Evolutionary conservation across 2,113 vertebrate genomes (phyloP).

Genomic region (Calyptommatus sinebrachiatus): DNA sequence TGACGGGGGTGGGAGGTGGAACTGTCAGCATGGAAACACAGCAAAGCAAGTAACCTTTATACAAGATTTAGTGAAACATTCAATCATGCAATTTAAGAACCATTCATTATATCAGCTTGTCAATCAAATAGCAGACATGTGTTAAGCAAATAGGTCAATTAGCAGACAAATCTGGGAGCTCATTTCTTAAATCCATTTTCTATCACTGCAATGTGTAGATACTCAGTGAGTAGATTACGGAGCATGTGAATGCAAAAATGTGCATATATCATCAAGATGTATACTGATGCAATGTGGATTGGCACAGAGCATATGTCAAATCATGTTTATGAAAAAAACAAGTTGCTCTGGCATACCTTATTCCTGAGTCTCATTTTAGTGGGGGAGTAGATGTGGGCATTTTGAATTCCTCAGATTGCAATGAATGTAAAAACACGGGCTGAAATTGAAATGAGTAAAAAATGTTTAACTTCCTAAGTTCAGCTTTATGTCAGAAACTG

Average conservation of each 20-base stretch:
- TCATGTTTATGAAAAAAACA: too few species aligned
- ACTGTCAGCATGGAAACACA: slow-evolving; percentile 7
- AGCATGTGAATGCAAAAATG: neutral
- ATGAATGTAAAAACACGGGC: neutral
- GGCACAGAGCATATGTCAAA: neutral
- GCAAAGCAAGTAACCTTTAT: slow-evolving; percentile 7
- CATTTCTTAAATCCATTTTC: neutral
- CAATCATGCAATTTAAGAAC: slow-evolving; percentile 25
- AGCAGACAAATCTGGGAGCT: neutral
- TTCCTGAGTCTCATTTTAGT: neutral
- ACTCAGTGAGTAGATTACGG: neutral
- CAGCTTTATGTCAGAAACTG: too few species aligned
- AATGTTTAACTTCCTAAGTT: neutral
- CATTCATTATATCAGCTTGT: slow-evolving; percentile 22
- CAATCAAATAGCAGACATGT: neutral
- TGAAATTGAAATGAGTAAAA: neutral
- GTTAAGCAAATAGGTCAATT: slow-evolving; percentile 14
- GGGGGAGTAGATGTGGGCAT: neutral
- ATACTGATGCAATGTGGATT: neutral
- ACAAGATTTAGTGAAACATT: slow-evolving; percentile 11
- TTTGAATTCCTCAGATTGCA: neutral
- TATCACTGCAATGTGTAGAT: neutral
- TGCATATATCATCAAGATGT: neutral
- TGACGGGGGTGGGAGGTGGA: too few species aligned
- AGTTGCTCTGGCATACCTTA: neutral